Evolutionary conservation across 2,888 invertebrate species (phyloP), one percentile per base, ranked within the genome.

Genomic region (Cosmopolites sordidus): DNA sequence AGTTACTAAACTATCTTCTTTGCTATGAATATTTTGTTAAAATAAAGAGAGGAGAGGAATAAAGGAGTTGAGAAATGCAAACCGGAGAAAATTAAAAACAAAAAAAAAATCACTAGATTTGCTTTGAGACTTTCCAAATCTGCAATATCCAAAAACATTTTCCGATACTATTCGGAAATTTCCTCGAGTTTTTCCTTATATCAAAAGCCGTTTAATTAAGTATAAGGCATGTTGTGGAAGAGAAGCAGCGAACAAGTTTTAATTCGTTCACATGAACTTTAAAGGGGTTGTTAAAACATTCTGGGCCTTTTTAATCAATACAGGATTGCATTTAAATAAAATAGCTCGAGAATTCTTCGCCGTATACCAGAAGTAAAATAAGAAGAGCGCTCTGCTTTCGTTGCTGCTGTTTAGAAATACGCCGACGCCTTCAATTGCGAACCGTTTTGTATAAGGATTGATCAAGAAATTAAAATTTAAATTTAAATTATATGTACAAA

Each of bases 261-360:
- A 64, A 67, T 66, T 64, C 66, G 63, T 66, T 60, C 65, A 66
- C 65, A 67, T 67, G 66, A 63, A 66, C 62, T 66, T 62, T 64
- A 62, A 66, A 64, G 65, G 66, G 66, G 66, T 68, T 65, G 65
- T 66, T 64, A 67, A 66, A 67, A 67, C 66, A 66, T 65, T 68
- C 65, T 64, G 64, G 62, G 64, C 64, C 64, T 68, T 68, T 68
- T 68, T 68, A 68, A 67, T 68, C 68, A 67, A 68, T 68, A 68
- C 67, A 64, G 61, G 66, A 68, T 67, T 68, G 66, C 67, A 68
- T 68, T 67, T 67, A 64, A 68, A 68, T 68, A 67, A 68, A 68
- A 68, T 66, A 66, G 66, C 64, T 65, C 60, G 66, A 61, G 64
- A 66, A 66, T 65, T 66, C 64, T 67, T 65, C 60, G 61, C 59